Evolutionary conservation across 92 coral and sea anemone genomes (phyloP).

Genomic region (Siderastrea siderea): DNA sequence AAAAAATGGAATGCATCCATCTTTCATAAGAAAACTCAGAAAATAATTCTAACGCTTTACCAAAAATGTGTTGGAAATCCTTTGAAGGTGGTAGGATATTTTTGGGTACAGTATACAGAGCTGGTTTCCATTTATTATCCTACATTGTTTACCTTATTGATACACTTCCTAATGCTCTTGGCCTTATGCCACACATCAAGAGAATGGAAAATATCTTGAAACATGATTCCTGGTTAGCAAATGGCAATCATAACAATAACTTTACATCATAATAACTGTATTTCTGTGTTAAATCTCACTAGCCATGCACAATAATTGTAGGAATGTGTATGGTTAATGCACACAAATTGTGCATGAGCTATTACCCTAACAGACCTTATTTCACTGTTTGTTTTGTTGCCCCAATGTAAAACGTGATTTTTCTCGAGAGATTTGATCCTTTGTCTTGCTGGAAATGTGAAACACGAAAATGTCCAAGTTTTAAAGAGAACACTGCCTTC

Average conservation of each 20-base stretch:
- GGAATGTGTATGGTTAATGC: too few relatives aligned
- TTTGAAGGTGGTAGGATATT: neutral
- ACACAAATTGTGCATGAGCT: too few relatives aligned
- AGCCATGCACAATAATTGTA: neutral
- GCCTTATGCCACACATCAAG: slow-evolving; percentile 29
- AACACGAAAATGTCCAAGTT: too few relatives aligned
- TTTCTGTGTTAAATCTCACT: neutral
- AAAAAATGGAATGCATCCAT: too few relatives aligned
- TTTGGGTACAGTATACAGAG: neutral
- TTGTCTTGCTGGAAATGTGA: too few relatives aligned
- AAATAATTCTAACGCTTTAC: neutral
- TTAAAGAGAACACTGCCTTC: too few relatives aligned
- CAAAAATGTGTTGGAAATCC: neutral
- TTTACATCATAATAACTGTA: neutral
- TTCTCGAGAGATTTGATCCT: too few relatives aligned
- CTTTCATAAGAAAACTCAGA: too few relatives aligned
- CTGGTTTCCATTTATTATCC: neutral
- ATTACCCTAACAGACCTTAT: too few relatives aligned
- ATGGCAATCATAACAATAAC: too few relatives aligned
- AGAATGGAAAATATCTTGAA: slow-evolving; percentile 12
- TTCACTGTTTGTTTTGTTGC: too few relatives aligned
- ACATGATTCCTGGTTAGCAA: slow-evolving; percentile 7
- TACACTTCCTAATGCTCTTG: slow-evolving; percentile 26
- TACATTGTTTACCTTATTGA: neutral
- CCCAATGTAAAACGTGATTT: too few relatives aligned